These are phyloP conservation scores for Caradrina clavipalpis DNA, from an alignment of 2,888 invertebrate genomes.

Conservation along the genomic window DNA sequence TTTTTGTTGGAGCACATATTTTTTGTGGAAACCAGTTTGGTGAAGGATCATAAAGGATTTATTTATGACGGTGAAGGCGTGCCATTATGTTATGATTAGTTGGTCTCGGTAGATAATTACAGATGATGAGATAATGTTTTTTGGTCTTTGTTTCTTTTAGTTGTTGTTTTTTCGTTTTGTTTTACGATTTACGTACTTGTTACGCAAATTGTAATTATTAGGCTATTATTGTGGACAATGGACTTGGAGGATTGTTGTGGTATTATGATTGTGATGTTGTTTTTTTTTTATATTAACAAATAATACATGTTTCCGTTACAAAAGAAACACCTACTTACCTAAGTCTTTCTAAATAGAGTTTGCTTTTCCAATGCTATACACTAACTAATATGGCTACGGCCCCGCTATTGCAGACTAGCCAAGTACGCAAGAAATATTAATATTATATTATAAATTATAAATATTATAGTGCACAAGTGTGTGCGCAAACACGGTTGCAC, in stretches of 20 bases:
- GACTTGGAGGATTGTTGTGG: constrained; percentile 3
- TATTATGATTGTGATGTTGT: background rate
- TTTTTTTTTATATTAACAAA: background rate
- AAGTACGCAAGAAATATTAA: too few relatives aligned
- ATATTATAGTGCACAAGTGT: too few relatives aligned
- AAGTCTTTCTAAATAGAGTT: too few relatives aligned
- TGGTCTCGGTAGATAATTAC: constrained; percentile 80
- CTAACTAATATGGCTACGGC: too few relatives aligned
- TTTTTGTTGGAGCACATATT: constrained; percentile 75
- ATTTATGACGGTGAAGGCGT: constrained; percentile 81
- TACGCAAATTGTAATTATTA: constrained; percentile 50
- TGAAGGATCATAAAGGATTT: constrained; percentile 78
- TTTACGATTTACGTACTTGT: constrained; percentile 30
- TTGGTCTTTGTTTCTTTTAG: constrained; percentile 66
- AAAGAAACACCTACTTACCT: too few relatives aligned
- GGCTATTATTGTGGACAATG: constrained; percentile 21
- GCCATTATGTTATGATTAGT: constrained; percentile 85
- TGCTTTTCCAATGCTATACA: too few relatives aligned
- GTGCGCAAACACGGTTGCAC: too few relatives aligned
- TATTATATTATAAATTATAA: too few relatives aligned
- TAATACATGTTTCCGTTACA: too few relatives aligned
- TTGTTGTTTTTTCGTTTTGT: constrained; percentile 63
- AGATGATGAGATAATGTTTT: constrained; percentile 78
- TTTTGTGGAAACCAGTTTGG: constrained; percentile 77
- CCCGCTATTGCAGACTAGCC: too few relatives aligned